phyloP scores from a whole-genome alignment of 1,140 invertebrate species.

The Lucilia sericata region DNA sequence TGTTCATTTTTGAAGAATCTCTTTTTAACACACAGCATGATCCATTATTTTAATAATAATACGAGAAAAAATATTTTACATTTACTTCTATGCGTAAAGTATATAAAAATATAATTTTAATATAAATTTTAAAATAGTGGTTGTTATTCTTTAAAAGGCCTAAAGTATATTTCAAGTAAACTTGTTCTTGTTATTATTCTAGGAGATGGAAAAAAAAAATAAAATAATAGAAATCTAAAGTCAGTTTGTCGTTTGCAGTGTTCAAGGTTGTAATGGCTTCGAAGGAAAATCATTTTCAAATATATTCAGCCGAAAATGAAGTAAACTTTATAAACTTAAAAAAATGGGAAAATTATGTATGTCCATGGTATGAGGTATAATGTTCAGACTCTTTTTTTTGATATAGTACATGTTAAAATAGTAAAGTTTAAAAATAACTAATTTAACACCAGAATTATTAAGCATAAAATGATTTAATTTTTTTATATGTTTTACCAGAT shows the following conservation, averaged over 20 bases:
- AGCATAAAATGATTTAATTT: too few relatives aligned
- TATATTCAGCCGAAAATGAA: neutral
- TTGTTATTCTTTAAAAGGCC: conserved; percentile 14
- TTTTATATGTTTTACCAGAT: too few relatives aligned
- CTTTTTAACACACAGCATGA: conserved; percentile 29
- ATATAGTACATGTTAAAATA: too few relatives aligned
- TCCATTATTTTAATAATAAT: conserved; percentile 40
- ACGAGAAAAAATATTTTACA: neutral
- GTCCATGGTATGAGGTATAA: neutral
- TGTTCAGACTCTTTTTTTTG: too few relatives aligned
- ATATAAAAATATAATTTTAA: conserved; percentile 14
- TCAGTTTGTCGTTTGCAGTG: conserved; percentile 15
- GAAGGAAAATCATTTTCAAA: neutral
- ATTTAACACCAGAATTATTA: neutral
- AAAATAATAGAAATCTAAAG: neutral
- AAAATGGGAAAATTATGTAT: neutral
- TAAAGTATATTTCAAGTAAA: conserved; percentile 7
- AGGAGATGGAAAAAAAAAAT: neutral
- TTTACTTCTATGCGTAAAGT: neutral
- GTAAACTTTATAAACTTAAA: neutral
- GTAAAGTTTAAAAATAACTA: neutral
- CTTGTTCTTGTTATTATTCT: neutral
- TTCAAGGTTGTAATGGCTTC: conserved; percentile 11
- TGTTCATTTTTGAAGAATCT: conserved; percentile 29
- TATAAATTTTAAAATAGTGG: neutral